Percentiles rank a stretch among this genome's conserved stretches.
phyloP scores from a whole-genome alignment of 2,113 vertebrate species.

The Zosterops japonicus region DNA sequence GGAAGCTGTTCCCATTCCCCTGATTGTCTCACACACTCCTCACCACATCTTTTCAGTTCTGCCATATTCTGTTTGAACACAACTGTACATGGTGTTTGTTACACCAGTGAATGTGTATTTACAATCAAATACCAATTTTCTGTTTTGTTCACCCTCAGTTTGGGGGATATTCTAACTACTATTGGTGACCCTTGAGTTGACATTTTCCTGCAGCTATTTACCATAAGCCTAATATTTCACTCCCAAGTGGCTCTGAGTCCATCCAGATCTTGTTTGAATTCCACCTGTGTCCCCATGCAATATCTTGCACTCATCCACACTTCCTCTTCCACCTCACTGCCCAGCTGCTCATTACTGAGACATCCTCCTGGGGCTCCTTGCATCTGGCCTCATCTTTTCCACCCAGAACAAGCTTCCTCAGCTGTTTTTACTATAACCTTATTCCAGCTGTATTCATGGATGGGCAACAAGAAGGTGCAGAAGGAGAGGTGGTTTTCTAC shows the following conservation, averaged over 20 bases:
- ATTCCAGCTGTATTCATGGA: neutral
- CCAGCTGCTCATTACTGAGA: neutral
- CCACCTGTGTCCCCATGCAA: neutral
- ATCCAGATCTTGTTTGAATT: neutral
- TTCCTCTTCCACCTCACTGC: neutral
- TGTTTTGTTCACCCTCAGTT: neutral
- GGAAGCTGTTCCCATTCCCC: neutral
- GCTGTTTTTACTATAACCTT: neutral
- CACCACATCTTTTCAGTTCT: neutral
- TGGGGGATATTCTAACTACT: neutral
- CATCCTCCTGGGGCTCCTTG: neutral
- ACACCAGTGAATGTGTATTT: neutral
- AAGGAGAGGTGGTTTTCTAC: neutral
- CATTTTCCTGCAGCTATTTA: neutral
- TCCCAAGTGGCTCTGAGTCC: neutral
- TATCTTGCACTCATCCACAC: neutral
- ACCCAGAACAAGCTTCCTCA: neutral
- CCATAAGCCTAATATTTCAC: neutral
- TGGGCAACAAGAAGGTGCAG: neutral
- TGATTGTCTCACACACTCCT: neutral
- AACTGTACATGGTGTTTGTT: rapidly evolving
- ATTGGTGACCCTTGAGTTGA: neutral
- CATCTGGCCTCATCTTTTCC: neutral
- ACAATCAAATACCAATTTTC: neutral
- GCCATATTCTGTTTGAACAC: neutral